Conservation (phyloP, 2,888 invertebrate species). For the Scrobipalpa costella region DNA sequence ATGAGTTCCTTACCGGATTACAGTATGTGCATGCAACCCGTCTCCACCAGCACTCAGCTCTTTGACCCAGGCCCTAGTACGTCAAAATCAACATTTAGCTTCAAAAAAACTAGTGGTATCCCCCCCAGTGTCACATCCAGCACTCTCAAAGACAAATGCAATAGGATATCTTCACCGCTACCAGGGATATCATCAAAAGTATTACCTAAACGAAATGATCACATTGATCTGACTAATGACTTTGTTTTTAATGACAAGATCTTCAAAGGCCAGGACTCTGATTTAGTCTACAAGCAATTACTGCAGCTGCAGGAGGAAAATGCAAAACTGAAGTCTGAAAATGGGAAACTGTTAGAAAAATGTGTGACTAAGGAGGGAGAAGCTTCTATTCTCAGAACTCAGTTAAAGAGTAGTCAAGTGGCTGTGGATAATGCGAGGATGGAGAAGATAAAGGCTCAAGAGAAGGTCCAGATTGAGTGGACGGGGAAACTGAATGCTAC, state of each 20-base stretch:
- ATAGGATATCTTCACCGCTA: slow-evolving; percentile 65
- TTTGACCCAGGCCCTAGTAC: slow-evolving; percentile 50
- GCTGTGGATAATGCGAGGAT: slow-evolving; percentile 68
- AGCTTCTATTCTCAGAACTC: slow-evolving; percentile 77
- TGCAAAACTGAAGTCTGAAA: slow-evolving; percentile 67
- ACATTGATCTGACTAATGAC: not conserved
- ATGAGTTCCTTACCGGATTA: slow-evolving; percentile 60
- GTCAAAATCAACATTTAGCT: slow-evolving; percentile 55
- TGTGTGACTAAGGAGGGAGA: slow-evolving; percentile 81
- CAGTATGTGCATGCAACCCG: slow-evolving; percentile 64
- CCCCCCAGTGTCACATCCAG: slow-evolving; percentile 50
- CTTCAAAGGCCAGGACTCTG: slow-evolving; percentile 55
- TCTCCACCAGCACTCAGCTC: slow-evolving; percentile 66
- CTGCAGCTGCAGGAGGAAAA: slow-evolving; percentile 67
- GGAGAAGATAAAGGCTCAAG: slow-evolving; percentile 68
- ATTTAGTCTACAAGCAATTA: slow-evolving; percentile 59
- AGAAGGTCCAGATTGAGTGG: slow-evolving; percentile 76
- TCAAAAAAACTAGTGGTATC: slow-evolving; percentile 60
- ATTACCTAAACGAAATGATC: slow-evolving; percentile 34
- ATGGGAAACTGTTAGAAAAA: slow-evolving; percentile 70
- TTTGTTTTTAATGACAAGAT: slow-evolving; percentile 60
- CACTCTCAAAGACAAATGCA: slow-evolving; percentile 62
- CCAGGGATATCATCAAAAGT: slow-evolving; percentile 62
- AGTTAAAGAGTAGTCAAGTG: slow-evolving; percentile 71
- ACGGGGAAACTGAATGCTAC: slow-evolving; percentile 66